A percentile compares a stretch with the other conserved stretches of the same genome.
These are phyloP conservation scores for Parnassius glacialis DNA, from an alignment of 2,888 invertebrate species.

Conservation along the genomic window DNA sequence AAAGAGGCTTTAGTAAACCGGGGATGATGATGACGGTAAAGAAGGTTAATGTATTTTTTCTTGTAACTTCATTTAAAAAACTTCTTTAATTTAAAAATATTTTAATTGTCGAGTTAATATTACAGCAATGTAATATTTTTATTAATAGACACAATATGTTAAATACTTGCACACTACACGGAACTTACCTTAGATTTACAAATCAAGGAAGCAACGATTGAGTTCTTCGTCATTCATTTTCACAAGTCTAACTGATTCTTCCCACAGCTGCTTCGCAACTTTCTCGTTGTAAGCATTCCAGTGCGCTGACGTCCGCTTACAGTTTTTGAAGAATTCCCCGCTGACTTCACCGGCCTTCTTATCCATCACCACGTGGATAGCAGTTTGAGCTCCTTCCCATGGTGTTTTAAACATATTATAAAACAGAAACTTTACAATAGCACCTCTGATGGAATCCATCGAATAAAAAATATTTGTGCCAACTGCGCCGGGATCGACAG, in stretches of 20 bases:
- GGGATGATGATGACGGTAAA: no score
- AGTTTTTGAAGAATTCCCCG: slow-evolving; percentile 90
- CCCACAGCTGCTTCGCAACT: slow-evolving; percentile 84
- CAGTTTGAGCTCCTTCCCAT: slow-evolving; percentile 90
- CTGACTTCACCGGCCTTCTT: slow-evolving; percentile 82
- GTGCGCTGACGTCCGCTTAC: slow-evolving; percentile 85
- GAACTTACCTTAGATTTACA: neutral
- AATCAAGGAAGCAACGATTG: slow-evolving; percentile 68
- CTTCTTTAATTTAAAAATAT: no score
- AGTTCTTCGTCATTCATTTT: slow-evolving; percentile 84
- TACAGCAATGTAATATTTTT: no score
- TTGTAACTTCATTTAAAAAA: no score
- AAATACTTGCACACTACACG: no score
- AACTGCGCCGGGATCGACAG: slow-evolving; percentile 91
- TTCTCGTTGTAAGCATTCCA: slow-evolving; percentile 85
- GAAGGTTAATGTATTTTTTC: no score
- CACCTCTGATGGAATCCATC: slow-evolving; percentile 56
- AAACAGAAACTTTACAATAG: slow-evolving; percentile 81
- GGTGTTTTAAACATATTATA: slow-evolving; percentile 87
- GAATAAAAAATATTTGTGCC: slow-evolving; percentile 87
- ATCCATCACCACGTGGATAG: slow-evolving; percentile 86
- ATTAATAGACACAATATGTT: no score
- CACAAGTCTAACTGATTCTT: slow-evolving; percentile 82
- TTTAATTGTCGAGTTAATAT: no score
- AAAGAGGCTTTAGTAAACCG: no score